A percentile compares a stretch with the other conserved stretches of the same genome.
Evolutionary conservation across 2,113 vertebrate genomes (phyloP).

Genomic region (Tiliqua scincoides): DNA sequence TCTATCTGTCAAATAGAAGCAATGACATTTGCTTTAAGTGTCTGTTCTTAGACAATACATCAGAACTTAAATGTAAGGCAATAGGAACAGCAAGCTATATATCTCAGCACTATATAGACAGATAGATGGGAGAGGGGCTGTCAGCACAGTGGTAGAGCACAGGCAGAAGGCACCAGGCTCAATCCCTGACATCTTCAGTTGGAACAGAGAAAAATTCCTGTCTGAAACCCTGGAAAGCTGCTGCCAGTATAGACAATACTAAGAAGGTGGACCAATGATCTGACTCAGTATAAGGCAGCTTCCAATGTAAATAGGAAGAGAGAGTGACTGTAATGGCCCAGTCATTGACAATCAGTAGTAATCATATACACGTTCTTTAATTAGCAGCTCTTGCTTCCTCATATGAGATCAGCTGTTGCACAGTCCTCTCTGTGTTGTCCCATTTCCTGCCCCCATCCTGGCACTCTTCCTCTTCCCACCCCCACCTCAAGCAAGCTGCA

Average conservation of each 20-base stretch:
- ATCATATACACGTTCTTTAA: neutral
- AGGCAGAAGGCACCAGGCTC: too few relatives aligned
- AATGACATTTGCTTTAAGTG: neutral
- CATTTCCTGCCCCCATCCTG: neutral
- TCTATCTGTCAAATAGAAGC: neutral
- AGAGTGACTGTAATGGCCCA: neutral
- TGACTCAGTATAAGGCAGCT: too few relatives aligned
- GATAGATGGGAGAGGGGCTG: too few relatives aligned
- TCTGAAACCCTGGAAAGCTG: too few relatives aligned
- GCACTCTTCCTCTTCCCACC: neutral
- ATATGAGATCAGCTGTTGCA: conserved; percentile 14
- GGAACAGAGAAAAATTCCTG: too few relatives aligned
- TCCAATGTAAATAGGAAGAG: neutral
- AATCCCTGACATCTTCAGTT: too few relatives aligned
- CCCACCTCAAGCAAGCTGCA: neutral
- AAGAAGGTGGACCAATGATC: too few relatives aligned
- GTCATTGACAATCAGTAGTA: neutral
- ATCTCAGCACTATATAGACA: neutral
- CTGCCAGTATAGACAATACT: too few relatives aligned
- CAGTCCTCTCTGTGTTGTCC: neutral
- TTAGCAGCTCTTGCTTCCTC: neutral
- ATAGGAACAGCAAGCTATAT: neutral
- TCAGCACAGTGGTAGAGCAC: too few relatives aligned
- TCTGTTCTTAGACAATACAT: neutral
- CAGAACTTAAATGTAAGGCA: neutral